Percentiles rank a stretch among this genome's conserved stretches.
Conservation (phyloP, 2,797 vertebrate species). For the Dryobates pubescens region DNA sequence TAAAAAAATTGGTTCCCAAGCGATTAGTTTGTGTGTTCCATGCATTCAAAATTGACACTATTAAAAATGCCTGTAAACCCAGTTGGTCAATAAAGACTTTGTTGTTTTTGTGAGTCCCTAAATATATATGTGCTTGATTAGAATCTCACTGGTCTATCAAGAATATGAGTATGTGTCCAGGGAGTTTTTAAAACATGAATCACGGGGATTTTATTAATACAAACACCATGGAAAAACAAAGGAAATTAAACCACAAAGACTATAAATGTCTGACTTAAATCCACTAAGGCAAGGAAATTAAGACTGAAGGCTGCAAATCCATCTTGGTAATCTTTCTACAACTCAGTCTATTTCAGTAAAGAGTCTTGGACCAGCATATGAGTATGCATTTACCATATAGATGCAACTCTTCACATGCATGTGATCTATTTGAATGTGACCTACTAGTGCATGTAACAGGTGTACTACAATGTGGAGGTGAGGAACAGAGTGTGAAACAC, state of each 20-base stretch:
- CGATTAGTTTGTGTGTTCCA: not conserved
- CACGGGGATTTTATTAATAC: constrained; percentile 57
- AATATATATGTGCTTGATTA: constrained; percentile 48
- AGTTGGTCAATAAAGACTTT: constrained; percentile 30
- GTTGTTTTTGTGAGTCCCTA: constrained; percentile 24
- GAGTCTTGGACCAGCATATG: not conserved
- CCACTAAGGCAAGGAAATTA: constrained; percentile 43
- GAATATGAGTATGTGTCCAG: not conserved
- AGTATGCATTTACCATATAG: not conserved
- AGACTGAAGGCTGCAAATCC: constrained; percentile 29
- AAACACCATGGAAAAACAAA: constrained; percentile 59
- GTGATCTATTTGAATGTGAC: not conserved
- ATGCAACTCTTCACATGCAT: not conserved
- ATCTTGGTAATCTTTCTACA: constrained; percentile 12
- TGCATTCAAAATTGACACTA: constrained; percentile 14
- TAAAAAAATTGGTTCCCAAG: not conserved
- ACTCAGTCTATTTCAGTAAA: not conserved
- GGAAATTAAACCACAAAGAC: constrained; percentile 62
- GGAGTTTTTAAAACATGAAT: constrained; percentile 57
- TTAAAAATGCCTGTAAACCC: not conserved
- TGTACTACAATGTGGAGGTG: not conserved
- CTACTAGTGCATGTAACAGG: not conserved
- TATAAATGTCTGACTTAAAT: constrained; percentile 46
- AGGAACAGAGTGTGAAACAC: not conserved
- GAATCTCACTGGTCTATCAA: constrained; percentile 22